Evolutionary conservation across 2,797 vertebrate species (phyloP), one percentile per base, ranked within the genome.

Genomic region (Fringilla coelebs): DNA sequence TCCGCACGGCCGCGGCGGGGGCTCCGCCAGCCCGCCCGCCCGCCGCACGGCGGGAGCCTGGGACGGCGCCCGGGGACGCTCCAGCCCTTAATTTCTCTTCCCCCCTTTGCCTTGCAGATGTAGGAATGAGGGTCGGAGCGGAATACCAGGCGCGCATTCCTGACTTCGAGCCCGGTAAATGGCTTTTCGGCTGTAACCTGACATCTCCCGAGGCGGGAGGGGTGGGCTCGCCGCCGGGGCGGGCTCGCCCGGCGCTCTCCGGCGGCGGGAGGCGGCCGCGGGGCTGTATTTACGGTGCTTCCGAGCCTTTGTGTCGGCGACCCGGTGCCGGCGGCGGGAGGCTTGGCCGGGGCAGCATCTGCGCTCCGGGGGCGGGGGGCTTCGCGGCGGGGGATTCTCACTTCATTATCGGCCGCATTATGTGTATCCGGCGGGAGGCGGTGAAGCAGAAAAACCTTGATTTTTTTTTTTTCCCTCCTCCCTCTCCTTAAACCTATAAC

Each of bases 71-170:
- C 43, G 61, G 71, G 71, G 67, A 66, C 71, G 10, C 51, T 79
- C 85, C 31, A 71, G 76, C 48, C 85, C 67, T 41, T 91, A 95
- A 95, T 93, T 88, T 88, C 91, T 92, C 72, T 62, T 13, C 54
- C 43, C 71, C 63, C 8, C 77, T 95, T 97, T 96, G 89, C 96
- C 88, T 97, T 98, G 97, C 94, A 99, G 99, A 99, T 99, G 99
- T 99, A 80, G 99, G 99, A 88, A 99, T 99, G 99, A 98, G 99
- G 96, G 99, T 99, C 91, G 99, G 99, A 96, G 98, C 98, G 10
- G 99, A 99, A 92, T 99, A 98, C 78, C 99, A 99, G 97, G 99
- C 99, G 83, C 98, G 97, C 96, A 99, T 99, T 85, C 99, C 99
- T 11, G 99, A 99, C 82, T 99, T 98, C 91, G 99, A 99, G 88